Percentiles rank a stretch among this genome's conserved stretches.
Conservation (phyloP, 1,140 invertebrate genomes). For the Bombus cullumanus region DNA sequence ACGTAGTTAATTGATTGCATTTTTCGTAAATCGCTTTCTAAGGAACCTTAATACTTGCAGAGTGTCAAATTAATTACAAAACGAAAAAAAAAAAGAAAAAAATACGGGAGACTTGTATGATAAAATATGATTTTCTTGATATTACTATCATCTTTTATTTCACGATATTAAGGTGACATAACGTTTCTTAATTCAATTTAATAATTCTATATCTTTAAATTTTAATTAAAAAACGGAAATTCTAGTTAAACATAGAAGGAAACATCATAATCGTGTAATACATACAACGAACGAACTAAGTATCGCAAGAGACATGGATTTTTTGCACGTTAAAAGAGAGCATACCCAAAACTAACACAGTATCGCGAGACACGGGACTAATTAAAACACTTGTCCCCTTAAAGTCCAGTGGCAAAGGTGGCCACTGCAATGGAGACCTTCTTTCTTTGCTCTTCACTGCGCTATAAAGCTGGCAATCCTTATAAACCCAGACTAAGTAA, state of each 20-base stretch:
- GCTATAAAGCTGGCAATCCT: constrained; percentile 51
- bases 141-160: too few relatives aligned
- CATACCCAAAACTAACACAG: neutral
- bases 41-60: too few relatives aligned
- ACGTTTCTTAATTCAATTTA: neutral
- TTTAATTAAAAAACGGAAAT: neutral
- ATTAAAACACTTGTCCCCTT: constrained; percentile 30
- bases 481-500: constrained; percentile 58
- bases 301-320: neutral
- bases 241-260: too few relatives aligned
- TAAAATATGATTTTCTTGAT: too few relatives aligned
- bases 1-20: too few relatives aligned
- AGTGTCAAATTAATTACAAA: too few relatives aligned
- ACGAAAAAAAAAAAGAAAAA: too few relatives aligned
- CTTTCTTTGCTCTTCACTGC: neutral
- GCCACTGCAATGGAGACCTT: neutral
- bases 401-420: constrained; percentile 17
- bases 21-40: too few relatives aligned
- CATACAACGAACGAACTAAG: neutral
- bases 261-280: neutral
- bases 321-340: neutral
- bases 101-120: too few relatives aligned
- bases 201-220: neutral
- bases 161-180: too few relatives aligned
- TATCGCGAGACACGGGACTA: constrained; percentile 30